phyloP scores from a whole-genome alignment of 2,888 invertebrate genomes.

The Trissolcus japonicus region DNA sequence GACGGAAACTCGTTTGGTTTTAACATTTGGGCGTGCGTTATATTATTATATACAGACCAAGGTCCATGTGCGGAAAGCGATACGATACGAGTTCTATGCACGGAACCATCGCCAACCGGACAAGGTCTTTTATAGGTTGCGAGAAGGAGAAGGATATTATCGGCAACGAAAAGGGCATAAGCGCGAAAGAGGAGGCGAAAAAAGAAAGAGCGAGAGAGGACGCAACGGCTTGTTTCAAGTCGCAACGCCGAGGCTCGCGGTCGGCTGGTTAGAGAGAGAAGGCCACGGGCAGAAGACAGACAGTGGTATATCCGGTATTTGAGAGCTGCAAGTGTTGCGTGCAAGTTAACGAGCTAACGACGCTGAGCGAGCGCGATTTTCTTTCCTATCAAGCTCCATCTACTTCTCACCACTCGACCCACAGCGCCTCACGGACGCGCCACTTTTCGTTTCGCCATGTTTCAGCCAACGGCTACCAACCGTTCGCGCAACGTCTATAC shows the following conservation, averaged over 20 bases:
- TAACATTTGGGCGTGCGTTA: constrained; percentile 55
- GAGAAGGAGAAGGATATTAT: constrained; percentile 22
- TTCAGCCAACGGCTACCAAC: constrained; percentile 51
- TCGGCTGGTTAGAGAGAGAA: constrained; percentile 56
- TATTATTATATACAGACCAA: constrained; percentile 53
- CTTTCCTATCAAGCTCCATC: constrained; percentile 76
- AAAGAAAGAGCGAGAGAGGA: constrained; percentile 1
- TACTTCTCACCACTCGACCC: constrained; percentile 70
- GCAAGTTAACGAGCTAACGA: constrained; percentile 77
- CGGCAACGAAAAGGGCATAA: constrained; percentile 11
- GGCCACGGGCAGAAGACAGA: constrained; percentile 61
- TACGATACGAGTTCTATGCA: constrained; percentile 58
- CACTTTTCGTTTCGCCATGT: constrained; percentile 58
- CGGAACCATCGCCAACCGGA: constrained; percentile 54
- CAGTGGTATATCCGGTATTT: constrained; percentile 74
- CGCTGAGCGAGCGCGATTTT: constrained; percentile 76
- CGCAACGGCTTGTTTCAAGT: constrained; percentile 51
- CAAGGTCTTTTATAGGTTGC: constrained; percentile 58
- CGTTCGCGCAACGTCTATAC: constrained; percentile 34
- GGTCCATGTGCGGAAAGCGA: constrained; percentile 59
- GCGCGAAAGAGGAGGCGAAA: constrained; percentile 10
- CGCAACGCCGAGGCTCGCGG: constrained; percentile 61
- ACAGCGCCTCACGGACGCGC: constrained; percentile 58
- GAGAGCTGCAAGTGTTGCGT: constrained; percentile 76
- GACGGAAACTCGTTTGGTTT: constrained; percentile 59